These are phyloP conservation scores for Chascanopsetta lugubris DNA, from an alignment of 2,113 vertebrate species.

Conservation along the genomic window DNA sequence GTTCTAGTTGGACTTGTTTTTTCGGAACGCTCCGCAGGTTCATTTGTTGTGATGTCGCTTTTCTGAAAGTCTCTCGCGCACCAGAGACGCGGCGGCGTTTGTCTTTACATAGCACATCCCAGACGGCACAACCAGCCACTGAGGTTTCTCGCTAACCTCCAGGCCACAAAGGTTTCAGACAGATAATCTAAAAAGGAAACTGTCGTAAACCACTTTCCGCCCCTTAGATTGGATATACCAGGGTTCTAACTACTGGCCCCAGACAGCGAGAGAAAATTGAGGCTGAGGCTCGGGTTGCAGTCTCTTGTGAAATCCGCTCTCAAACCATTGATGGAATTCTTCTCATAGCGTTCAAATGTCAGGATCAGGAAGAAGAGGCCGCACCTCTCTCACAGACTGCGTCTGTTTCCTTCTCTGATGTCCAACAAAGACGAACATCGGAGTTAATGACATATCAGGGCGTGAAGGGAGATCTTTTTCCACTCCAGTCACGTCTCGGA, in stretches of 20 bases:
- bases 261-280: slow-evolving; percentile 49
- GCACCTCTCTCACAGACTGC: slow-evolving; percentile 7
- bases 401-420: background rate
- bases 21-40: background rate
- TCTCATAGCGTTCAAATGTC: slow-evolving; percentile 64
- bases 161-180: slow-evolving; percentile 72
- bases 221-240: slow-evolving; percentile 32
- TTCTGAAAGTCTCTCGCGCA: background rate
- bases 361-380: slow-evolving; percentile 2
- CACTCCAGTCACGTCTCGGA: slow-evolving; percentile 5
- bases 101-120: slow-evolving; percentile 32
- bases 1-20: background rate
- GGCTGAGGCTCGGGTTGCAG: slow-evolving; percentile 46
- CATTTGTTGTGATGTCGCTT: background rate
- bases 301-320: slow-evolving; percentile 69
- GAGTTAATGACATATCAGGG: background rate
- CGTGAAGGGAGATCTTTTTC: slow-evolving; percentile 30
- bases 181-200: slow-evolving; percentile 77
- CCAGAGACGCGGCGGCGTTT: slow-evolving; percentile 4
- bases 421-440: background rate
- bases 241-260: slow-evolving; percentile 36
- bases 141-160: slow-evolving; percentile 46
- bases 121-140: slow-evolving; percentile 49
- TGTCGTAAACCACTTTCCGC: slow-evolving; percentile 60
- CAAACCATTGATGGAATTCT: slow-evolving; percentile 69